phyloP scores from a whole-genome alignment of 1,140 invertebrate genomes.

The Cydia splendana region DNA sequence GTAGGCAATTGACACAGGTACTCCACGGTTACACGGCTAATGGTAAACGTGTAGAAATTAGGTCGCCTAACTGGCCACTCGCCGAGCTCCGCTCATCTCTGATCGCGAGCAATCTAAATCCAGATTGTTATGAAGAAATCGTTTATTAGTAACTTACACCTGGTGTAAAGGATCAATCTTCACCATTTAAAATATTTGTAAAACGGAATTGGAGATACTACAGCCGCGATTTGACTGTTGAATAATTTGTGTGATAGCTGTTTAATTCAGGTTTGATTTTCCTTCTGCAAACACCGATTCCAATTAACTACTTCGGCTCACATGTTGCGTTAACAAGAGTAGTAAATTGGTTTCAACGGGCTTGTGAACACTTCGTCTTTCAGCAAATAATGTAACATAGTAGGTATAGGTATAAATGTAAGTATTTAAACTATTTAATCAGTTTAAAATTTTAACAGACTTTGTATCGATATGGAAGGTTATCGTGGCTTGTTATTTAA shows the following conservation, averaged over 20 bases:
- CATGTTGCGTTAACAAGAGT: constrained; percentile 8
- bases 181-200: constrained; percentile 12
- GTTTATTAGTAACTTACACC: constrained; percentile 20
- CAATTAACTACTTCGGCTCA: constrained; percentile 16
- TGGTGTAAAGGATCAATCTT: constrained; percentile 18
- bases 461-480: background rate
- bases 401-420: background rate
- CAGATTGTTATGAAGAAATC: constrained; percentile 30
- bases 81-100: constrained; percentile 18
- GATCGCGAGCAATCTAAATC: constrained; percentile 26
- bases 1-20: constrained; percentile 4
- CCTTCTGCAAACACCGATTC: background rate
- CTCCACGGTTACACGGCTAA: constrained; percentile 10
- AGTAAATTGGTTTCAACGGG: constrained; percentile 1
- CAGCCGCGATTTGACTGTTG: background rate
- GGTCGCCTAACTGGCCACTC: constrained; percentile 23
- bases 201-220: constrained; percentile 11
- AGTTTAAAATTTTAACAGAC: background rate
- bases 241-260: background rate
- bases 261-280: constrained; percentile 12
- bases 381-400: background rate
- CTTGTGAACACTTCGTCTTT: constrained; percentile 1
- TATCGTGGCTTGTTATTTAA: no score
- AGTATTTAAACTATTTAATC: background rate
- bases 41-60: constrained; percentile 19